Base-by-base conservation (phyloP, 2,888 invertebrate genomes). In the Nudaria mundana region DNA sequence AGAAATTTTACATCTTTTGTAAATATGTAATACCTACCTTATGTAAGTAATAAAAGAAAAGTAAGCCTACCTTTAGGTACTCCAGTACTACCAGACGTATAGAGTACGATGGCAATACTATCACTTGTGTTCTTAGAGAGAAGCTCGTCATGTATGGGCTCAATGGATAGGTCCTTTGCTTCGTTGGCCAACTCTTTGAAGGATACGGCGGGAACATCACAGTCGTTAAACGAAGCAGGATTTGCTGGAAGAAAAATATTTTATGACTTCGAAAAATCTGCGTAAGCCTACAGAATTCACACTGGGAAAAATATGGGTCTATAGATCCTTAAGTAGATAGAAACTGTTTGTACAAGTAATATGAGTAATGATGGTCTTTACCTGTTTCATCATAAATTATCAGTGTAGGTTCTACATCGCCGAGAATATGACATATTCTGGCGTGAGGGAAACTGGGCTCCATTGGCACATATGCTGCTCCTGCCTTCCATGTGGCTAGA, bases 41-140 rank as follows among this genome's bases (percentile, higher is more conserved):
- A n/a, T n/a, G n/a, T n/a, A n/a, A n/a, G n/a, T n/a, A n/a, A n/a
- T n/a, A n/a, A n/a, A n/a, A n/a, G n/a, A n/a, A n/a, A n/a, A n/a
- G n/a, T n/a, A n/a, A n/a, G n/a, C n/a, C n/a, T 55, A 91, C 95
- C 97, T 91, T 97, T 97, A 3, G 97, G 97, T 11, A 94, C 86
- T 0, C 97, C 97, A 0, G 97, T 97, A 67, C 97, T 97, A 8
- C 97, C 97, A 15, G 97, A 97, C 25, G 96, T 96, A 63, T 95
- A 96, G 11, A 96, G 78, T 11, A 96, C 92, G 30, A 94, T 92
- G 0, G 93, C 95, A 5, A 93, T 84, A 59, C 91, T 90, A 29
- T 90, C 85, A 3, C 59, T 61, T 14, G 74, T 78, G 1, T 72
- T 49, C 5, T 85, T 74, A 1, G 76, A 71, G 7, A 90, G 65